Conservation (phyloP, 2,797 vertebrate species). For the Garrulus glandarius region DNA sequence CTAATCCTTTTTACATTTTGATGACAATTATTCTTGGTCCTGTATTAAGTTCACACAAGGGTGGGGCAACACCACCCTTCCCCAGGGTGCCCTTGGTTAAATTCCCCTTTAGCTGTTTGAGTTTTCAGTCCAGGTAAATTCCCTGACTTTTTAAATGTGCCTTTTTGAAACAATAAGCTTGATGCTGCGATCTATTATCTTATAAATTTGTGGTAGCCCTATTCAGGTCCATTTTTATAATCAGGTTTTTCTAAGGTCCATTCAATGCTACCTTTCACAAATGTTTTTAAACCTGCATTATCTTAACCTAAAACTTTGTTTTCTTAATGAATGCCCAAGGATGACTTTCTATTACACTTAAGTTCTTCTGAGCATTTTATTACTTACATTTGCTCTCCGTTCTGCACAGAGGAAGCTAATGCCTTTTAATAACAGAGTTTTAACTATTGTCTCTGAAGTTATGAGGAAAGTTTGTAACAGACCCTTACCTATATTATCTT, state of each 20-base stretch:
- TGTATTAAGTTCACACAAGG: not conserved
- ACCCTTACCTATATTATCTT: not conserved
- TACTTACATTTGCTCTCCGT: not conserved
- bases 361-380: not conserved
- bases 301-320: not conserved
- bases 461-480: not conserved
- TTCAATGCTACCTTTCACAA: not conserved
- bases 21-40: not conserved
- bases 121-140: not conserved
- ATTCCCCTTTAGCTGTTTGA: not conserved
- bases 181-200: not conserved
- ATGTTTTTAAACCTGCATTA: not conserved
- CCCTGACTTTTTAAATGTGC: not conserved
- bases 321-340: not conserved
- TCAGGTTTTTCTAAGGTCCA: not conserved
- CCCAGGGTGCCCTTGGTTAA: not conserved
- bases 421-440: not conserved
- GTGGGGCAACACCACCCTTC: not conserved
- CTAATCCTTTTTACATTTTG: not conserved
- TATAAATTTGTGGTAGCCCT: not conserved
- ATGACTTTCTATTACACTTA: not conserved
- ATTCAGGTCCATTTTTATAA: not conserved
- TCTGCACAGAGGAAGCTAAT: not conserved
- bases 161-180: not conserved
- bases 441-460: not conserved